Percentiles rank a stretch among this genome's conserved stretches.
Conservation (phyloP, 2,797 vertebrate species). For the Tokudaia muenninki region DNA sequence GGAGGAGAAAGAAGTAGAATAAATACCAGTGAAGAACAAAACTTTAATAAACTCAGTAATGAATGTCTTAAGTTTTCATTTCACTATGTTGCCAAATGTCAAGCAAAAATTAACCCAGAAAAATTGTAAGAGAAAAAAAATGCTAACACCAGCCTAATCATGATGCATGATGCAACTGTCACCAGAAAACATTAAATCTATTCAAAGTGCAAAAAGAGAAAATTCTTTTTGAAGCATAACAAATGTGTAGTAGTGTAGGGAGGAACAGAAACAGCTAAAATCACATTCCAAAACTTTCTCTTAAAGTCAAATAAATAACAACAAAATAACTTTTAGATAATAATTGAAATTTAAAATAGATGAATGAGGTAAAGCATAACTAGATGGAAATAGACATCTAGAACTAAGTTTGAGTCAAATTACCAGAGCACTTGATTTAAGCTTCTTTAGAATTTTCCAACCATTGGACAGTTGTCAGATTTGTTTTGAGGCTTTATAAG, state of each 20-base stretch:
- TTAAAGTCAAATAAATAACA: slow-evolving; percentile 19
- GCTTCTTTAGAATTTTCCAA: background rate
- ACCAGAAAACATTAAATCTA: background rate
- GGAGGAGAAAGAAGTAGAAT: background rate
- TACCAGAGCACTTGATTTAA: background rate
- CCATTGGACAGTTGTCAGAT: background rate
- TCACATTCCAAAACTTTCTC: background rate
- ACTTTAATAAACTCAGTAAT: background rate
- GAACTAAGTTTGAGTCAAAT: background rate
- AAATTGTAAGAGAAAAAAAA: slow-evolving; percentile 40
- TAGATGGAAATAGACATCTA: background rate
- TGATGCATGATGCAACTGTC: background rate
- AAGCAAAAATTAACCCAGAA: background rate
- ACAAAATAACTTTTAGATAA: background rate
- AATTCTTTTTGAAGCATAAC: background rate
- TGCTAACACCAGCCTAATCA: background rate
- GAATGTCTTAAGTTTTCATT: background rate
- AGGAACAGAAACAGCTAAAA: background rate
- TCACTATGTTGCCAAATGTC: background rate
- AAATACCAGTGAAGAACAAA: background rate
- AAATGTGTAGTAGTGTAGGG: background rate
- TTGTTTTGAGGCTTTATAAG: background rate
- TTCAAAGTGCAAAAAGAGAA: background rate
- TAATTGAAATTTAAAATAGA: slow-evolving; percentile 3
- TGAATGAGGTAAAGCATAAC: background rate